Evolutionary conservation across 2,797 vertebrate species (phyloP), one percentile per base, ranked within the genome.

Genomic region (Melanotaenia nigrans): DNA sequence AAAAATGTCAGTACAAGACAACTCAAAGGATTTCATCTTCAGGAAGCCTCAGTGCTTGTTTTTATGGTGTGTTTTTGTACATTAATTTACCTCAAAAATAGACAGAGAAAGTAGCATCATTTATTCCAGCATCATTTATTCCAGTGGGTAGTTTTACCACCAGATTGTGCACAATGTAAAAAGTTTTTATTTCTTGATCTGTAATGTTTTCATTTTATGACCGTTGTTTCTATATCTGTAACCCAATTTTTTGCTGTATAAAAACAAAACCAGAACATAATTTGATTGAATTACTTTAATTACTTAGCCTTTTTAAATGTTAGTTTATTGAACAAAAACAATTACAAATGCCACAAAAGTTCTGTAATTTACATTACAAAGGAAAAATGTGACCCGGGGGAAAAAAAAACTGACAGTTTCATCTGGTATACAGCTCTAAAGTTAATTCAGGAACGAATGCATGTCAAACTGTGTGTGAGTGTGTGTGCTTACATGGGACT

Each of bases 281-380:
- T 65, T 22, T 73, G 11, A 70, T 65, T 65, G 70, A 55, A 81
- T 87, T 59, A 84, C 86, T 88, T 85, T 86, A 3, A 28, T 28
- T 28, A 28, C 25, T 2, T 28, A 83, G 68, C 57, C 68, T 68
- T 73, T 65, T 32, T 61, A 47, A 77, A 75, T 84, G 87, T 78
- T 84, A 88, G 70, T 87, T 89, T 91, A 85, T 87, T 89, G 85
- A 93, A 92, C 82, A 90, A 89, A 90, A 92, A 88, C 81, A 84
- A 89, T 83, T 92, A 93, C 92, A 94, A 92, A 92, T 91, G 85
- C 78, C 87, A 92, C 90, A 86, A 89, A 92, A 92, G 92, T 90
- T 91, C 86, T 83, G 72, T 85, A 88, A 91, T 68, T 55, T 90
- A 90, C 73, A 87, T 82, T 72, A 80, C 87, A 78, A 53, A 80